Percentiles rank a stretch among this genome's conserved stretches.
These are phyloP conservation scores for Drosophila bunnanda DNA, from an alignment of 2,888 invertebrate genomes.

Conservation along the genomic window DNA sequence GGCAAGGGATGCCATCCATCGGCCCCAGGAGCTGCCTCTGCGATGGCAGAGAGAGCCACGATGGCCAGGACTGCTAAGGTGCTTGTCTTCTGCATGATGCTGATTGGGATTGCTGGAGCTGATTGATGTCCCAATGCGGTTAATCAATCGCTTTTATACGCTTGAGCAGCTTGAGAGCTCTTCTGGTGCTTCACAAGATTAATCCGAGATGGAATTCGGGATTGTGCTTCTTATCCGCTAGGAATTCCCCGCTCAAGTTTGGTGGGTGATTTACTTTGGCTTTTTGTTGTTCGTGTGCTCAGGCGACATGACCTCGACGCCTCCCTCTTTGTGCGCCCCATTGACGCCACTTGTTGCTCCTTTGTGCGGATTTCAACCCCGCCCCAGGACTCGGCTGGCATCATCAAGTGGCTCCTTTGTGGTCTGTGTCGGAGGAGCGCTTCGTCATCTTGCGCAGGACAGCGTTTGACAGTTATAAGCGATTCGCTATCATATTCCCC, in stretches of 20 bases:
- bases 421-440: constrained; percentile 14
- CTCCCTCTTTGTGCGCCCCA: constrained; percentile 4
- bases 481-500: constrained; percentile 16
- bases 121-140: constrained; percentile 50
- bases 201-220: neutral
- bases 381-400: constrained; percentile 2
- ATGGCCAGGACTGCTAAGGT: constrained; percentile 55
- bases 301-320: constrained; percentile 22
- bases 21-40: constrained; percentile 57
- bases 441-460: constrained; percentile 44
- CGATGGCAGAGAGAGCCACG: constrained; percentile 54
- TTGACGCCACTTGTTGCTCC: constrained; percentile 41
- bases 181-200: constrained; percentile 28
- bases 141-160: constrained; percentile 53
- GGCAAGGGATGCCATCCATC: constrained; percentile 45
- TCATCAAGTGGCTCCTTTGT: constrained; percentile 29
- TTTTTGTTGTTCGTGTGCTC: constrained; percentile 13
- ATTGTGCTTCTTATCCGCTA: constrained; percentile 31
- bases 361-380: constrained; percentile 28
- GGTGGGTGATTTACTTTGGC: constrained; percentile 41
- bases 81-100: constrained; percentile 59
- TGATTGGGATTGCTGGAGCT: constrained; percentile 11
- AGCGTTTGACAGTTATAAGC: constrained; percentile 43
- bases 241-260: constrained; percentile 32
- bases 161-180: constrained; percentile 6